phyloP scores from a whole-genome alignment of 2,888 invertebrate species.

The Tetrapedia diversipes region DNA sequence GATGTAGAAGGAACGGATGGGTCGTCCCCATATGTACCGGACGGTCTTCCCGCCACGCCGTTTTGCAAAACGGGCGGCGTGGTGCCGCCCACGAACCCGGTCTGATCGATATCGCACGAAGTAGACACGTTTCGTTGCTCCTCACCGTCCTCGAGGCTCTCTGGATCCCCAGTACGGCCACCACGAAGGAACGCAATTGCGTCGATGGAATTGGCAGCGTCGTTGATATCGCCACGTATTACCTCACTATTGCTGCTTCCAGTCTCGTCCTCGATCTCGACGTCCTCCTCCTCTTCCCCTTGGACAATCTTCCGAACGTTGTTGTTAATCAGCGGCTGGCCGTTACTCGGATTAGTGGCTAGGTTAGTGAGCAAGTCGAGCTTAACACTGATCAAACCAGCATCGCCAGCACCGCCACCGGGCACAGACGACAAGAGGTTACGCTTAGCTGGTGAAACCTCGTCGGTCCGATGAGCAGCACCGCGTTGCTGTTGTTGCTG shows the following conservation, averaged over 20 bases:
- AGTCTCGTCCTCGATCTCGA: conserved; percentile 23
- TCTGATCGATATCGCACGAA: conserved; percentile 54
- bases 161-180: conserved; percentile 51
- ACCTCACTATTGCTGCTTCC: conserved; percentile 40
- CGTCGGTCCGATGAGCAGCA: conserved; percentile 51
- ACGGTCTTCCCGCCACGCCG: conserved; percentile 79
- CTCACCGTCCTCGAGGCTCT: conserved; percentile 64
- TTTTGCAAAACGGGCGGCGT: conserved; percentile 68
- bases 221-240: conserved; percentile 42
- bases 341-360: conserved; percentile 78
- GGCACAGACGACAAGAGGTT: conserved; percentile 56
- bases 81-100: conserved; percentile 77
- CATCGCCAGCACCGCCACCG: conserved; percentile 58
- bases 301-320: conserved; percentile 65
- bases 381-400: conserved; percentile 62
- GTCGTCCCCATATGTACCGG: conserved; percentile 74
- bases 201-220: conserved; percentile 20
- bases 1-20: conserved; percentile 76
- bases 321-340: conserved; percentile 76
- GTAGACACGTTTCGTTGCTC: conserved; percentile 30
- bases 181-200: conserved; percentile 46
- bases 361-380: conserved; percentile 74
- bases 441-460: conserved; percentile 65
- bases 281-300: conserved; percentile 3
- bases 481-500: conserved; percentile 49